A percentile compares a stretch with the other conserved stretches of the same genome.
phyloP scores from a whole-genome alignment of 2,113 vertebrate species.

The Elgaria multicarinata region DNA sequence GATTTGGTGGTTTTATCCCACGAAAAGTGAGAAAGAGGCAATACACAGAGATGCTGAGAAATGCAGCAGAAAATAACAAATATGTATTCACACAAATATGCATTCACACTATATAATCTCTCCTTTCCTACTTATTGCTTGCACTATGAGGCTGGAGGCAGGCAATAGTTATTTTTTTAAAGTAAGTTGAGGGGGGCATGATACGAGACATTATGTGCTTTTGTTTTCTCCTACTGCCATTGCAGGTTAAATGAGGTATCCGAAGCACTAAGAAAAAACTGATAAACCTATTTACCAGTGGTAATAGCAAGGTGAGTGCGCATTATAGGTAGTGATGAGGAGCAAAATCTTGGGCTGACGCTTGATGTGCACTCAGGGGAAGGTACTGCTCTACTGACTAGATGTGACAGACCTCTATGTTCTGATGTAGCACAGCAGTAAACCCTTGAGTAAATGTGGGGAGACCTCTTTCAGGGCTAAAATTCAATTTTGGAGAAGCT shows the following conservation, averaged over 20 bases:
- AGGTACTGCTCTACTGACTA: not conserved
- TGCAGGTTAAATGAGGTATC: not conserved
- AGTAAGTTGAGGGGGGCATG: not conserved
- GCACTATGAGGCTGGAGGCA: not conserved
- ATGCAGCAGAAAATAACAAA: not conserved
- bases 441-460: too few species aligned
- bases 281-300: not conserved
- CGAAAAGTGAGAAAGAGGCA: constrained; percentile 27
- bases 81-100: not conserved
- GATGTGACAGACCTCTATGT: too few species aligned
- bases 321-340: not conserved
- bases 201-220: not conserved
- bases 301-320: not conserved
- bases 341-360: not conserved
- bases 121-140: not conserved
- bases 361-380: not conserved
- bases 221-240: not conserved
- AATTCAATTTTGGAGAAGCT: too few species aligned
- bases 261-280: not conserved
- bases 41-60: constrained; percentile 13
- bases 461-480: too few species aligned
- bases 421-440: too few species aligned
- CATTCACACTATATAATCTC: not conserved
- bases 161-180: not conserved
- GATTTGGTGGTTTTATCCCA: constrained; percentile 43